Conservation (phyloP, 2,113 vertebrate species). For the Aleadryas rufinucha region DNA sequence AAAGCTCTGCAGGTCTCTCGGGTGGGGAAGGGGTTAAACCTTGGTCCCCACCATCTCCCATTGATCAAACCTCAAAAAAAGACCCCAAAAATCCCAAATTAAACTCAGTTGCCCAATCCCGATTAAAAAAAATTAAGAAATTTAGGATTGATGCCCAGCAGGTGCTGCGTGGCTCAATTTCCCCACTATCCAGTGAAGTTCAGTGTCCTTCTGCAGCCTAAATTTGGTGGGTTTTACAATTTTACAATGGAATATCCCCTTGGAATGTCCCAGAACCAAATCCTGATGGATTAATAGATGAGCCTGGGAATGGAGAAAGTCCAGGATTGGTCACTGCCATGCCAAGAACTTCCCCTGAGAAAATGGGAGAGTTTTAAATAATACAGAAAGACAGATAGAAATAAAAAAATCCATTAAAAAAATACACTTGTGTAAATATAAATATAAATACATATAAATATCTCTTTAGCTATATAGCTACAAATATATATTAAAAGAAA, state of each 20-base stretch:
- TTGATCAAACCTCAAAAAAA: not conserved
- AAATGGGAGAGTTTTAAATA: not conserved
- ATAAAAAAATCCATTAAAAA: no score
- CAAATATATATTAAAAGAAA: no score
- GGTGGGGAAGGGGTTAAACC: not conserved
- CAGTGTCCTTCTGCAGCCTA: not conserved
- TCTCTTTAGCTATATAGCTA: no score
- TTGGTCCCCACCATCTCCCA: not conserved
- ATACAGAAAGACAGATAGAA: no score
- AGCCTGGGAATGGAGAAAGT: not conserved
- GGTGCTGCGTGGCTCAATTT: not conserved
- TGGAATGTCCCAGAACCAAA: not conserved
- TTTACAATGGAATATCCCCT: not conserved
- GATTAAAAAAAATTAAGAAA: not conserved
- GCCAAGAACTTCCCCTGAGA: not conserved
- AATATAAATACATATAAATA: no score
- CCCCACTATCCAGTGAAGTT: not conserved
- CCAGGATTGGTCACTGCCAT: not conserved
- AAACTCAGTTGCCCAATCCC: not conserved
- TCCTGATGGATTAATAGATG: fast-evolving
- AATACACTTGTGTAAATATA: no score
- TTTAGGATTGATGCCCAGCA: not conserved
- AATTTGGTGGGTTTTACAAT: not conserved
- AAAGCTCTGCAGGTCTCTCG: not conserved
- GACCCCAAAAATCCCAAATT: not conserved